A percentile compares a stretch with the other conserved stretches of the same genome.
phyloP scores from a whole-genome alignment of 2,797 vertebrate genomes.

The Enteromius treurensis region DNA sequence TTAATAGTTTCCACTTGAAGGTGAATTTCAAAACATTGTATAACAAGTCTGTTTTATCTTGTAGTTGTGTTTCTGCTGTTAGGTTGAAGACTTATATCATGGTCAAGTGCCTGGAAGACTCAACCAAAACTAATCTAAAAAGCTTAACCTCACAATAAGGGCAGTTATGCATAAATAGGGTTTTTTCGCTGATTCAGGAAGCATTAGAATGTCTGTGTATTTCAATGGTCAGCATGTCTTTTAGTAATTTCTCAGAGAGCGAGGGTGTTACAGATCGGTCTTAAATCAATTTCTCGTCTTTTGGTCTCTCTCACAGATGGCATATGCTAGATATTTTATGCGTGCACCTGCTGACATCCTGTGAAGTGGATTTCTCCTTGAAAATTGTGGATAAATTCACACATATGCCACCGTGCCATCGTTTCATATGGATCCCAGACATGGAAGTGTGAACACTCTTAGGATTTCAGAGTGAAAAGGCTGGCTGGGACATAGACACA shows the following conservation, averaged over 20 bases:
- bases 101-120: background rate
- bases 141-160: background rate
- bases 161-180: background rate
- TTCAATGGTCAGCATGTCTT: constrained; percentile 12
- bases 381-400: constrained; percentile 69
- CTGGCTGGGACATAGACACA: constrained; percentile 21
- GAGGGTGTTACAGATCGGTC: background rate
- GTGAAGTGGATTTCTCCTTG: constrained; percentile 65
- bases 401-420: constrained; percentile 53
- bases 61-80: background rate
- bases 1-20: background rate
- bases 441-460: constrained; percentile 14
- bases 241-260: background rate
- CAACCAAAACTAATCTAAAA: background rate
- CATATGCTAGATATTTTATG: constrained; percentile 48
- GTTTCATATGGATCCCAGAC: constrained; percentile 56
- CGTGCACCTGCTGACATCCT: constrained; percentile 56
- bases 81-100: background rate
- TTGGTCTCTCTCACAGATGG: constrained; percentile 38
- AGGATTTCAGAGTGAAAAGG: constrained; percentile 49
- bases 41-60: background rate
- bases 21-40: background rate
- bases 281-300: constrained; percentile 18
- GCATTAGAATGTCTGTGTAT: constrained; percentile 9
- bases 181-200: constrained; percentile 6